phyloP scores from a whole-genome alignment of 2,797 vertebrate genomes.

The Pampus argenteus region DNA sequence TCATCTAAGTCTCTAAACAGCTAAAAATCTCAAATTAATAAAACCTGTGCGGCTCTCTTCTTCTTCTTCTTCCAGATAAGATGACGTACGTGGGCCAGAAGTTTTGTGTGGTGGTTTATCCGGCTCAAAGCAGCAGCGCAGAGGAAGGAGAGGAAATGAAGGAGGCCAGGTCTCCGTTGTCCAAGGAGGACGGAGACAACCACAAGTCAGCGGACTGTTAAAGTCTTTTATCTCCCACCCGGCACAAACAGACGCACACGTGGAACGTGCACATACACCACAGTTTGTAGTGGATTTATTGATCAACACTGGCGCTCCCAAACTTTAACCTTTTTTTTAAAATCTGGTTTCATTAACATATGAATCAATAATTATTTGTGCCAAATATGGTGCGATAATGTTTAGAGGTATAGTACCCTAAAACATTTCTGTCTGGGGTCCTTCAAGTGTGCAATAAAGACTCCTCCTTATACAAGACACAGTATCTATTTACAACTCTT shows the following conservation, averaged over 20 bases:
- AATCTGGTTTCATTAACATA: conserved; percentile 23
- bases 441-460: conserved; percentile 62
- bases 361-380: conserved; percentile 42
- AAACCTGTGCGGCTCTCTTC: too few relatives aligned
- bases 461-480: conserved; percentile 15
- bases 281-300: conserved; percentile 42
- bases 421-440: conserved; percentile 22
- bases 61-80: conserved; percentile 78
- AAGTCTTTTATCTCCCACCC: conserved; percentile 32
- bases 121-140: conserved; percentile 55
- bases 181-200: conserved; percentile 72
- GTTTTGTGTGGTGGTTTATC: conserved; percentile 93
- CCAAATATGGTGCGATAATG: conserved; percentile 49
- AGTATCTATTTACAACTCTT: conserved; percentile 19
- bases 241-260: conserved; percentile 28
- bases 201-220: conserved; percentile 77
- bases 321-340: conserved; percentile 22
- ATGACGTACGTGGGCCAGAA: conserved; percentile 91
- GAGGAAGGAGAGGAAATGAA: conserved; percentile 78
- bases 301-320: conserved; percentile 46
- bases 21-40: too few relatives aligned
- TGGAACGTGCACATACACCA: conserved; percentile 23
- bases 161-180: conserved; percentile 77
- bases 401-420: conserved; percentile 16
- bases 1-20: too few relatives aligned